These are phyloP conservation scores for Rana temporaria DNA, from an alignment of 2,113 vertebrate species.

Conservation along the genomic window DNA sequence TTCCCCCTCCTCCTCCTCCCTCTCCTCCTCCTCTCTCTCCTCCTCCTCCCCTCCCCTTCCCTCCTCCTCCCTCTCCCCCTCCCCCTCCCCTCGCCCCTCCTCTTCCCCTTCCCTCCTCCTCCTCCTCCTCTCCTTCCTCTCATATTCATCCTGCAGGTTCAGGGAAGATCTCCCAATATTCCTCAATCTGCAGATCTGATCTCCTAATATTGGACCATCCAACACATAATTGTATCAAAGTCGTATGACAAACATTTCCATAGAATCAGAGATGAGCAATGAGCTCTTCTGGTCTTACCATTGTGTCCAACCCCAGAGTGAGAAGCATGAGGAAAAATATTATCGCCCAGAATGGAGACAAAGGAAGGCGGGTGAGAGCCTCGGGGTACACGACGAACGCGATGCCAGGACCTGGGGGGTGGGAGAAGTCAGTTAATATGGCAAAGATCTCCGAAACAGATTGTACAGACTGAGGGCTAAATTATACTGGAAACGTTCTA, in stretches of 20 bases:
- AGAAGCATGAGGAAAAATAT: slow-evolving; percentile 99
- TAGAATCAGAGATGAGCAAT: not conserved
- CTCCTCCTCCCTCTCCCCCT: too few relatives aligned
- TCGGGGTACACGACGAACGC: slow-evolving; percentile 98
- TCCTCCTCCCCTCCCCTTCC: too few relatives aligned
- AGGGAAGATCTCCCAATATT: accelerated
- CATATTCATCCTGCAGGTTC: too few relatives aligned
- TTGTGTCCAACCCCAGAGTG: slow-evolving; percentile 95
- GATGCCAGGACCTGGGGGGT: slow-evolving; percentile 88
- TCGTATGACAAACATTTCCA: not conserved
- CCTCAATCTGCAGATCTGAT: not conserved
- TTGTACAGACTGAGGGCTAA: not conserved
- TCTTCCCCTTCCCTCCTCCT: too few relatives aligned
- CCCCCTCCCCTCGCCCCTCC: too few relatives aligned
- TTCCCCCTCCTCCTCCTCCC: too few relatives aligned
- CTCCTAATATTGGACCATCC: not conserved
- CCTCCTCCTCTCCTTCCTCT: too few relatives aligned
- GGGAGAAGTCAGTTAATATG: not conserved
- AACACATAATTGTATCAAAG: not conserved
- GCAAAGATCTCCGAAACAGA: not conserved
- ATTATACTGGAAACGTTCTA: not conserved
- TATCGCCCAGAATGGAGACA: slow-evolving; percentile 98
- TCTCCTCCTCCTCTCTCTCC: too few relatives aligned
- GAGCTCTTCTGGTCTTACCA: slow-evolving; percentile 78
- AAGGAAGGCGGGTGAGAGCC: slow-evolving; percentile 92